Evolutionary conservation across 2,888 invertebrate genomes (phyloP), one percentile per base, ranked within the genome.

Genomic region (Dynastes hyllus): DNA sequence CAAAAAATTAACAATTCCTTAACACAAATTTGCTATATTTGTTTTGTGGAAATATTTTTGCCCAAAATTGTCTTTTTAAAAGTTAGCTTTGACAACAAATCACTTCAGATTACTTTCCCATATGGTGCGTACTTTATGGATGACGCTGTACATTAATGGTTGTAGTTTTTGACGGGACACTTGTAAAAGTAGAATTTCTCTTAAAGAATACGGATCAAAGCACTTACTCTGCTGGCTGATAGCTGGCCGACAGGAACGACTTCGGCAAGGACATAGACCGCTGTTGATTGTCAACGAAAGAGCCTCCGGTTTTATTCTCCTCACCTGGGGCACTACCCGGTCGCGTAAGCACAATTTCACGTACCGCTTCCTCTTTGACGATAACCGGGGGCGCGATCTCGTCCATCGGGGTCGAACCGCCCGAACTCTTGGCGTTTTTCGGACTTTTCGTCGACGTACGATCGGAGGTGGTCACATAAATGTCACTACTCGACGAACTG

Each of bases 311-410:
- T 27, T 79, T 76, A 55, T 80, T 80, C 13, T 88, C 86, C 85
- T 88, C 88, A 27, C 90, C 89, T 1, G 91, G 91, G 5, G 91
- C 91, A 85, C 91, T 91, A 79, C 91, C 91, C 9, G 91, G 91
- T 70, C 91, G 88, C 77, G 90, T 89, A 22, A 89, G 83, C 58
- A 89, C 88, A 53, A 88, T 88, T 81, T 89, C 89, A 69, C 89
- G 86, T 9, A 86, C 83, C 8, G 87, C 87, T 58, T 88, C 88
- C 50, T 85, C 85, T 67, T 83, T 83, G 6, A 75, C 45, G 40
- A 61, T 45, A 29, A 75, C 29, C 13, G 61, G 83, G 13, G 82
- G 83, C 58, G 83, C 81, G 77, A 83, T 81, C n/a, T 89, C 90
- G 71, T 91, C 91, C 83, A 91, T 86, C 1, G 91, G 91, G 2